Conservation (phyloP, 2,113 vertebrate genomes). For the Alethe castanea region DNA sequence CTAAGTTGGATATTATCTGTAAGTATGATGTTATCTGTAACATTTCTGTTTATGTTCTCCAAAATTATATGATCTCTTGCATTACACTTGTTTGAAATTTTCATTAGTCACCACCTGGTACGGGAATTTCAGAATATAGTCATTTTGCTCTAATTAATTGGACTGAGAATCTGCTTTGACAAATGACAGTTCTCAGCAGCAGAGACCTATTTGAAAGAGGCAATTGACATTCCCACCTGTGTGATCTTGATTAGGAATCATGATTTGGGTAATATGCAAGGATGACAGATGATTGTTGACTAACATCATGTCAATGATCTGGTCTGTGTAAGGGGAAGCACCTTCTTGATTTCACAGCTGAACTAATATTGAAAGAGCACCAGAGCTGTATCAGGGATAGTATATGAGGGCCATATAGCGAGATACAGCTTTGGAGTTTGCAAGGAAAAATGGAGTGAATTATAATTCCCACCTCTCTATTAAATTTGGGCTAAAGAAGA, state of each 20-base stretch:
- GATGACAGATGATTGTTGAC: not conserved
- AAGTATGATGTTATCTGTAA: not conserved
- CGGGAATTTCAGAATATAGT: not conserved
- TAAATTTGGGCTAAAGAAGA: not conserved
- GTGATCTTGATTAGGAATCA: not conserved
- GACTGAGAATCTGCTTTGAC: not conserved
- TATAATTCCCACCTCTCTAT: not conserved
- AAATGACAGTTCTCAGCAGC: not conserved
- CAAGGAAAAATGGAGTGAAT: not conserved
- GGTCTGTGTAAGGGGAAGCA: not conserved
- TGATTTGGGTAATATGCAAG: not conserved
- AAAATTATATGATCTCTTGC: not conserved
- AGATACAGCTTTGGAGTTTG: not conserved
- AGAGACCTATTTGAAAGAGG: not conserved
- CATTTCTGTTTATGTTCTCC: not conserved
- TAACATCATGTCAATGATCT: not conserved
- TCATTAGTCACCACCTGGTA: not conserved
- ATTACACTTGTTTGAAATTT: not conserved
- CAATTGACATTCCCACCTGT: not conserved
- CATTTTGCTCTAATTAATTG: not conserved
- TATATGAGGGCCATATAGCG: not conserved
- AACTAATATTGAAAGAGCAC: not conserved
- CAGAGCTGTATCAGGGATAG: not conserved
- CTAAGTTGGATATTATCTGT: not conserved
- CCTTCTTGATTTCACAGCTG: not conserved